Evolutionary conservation across 1,140 invertebrate species (phyloP).

Genomic region (Prorops nasuta): DNA sequence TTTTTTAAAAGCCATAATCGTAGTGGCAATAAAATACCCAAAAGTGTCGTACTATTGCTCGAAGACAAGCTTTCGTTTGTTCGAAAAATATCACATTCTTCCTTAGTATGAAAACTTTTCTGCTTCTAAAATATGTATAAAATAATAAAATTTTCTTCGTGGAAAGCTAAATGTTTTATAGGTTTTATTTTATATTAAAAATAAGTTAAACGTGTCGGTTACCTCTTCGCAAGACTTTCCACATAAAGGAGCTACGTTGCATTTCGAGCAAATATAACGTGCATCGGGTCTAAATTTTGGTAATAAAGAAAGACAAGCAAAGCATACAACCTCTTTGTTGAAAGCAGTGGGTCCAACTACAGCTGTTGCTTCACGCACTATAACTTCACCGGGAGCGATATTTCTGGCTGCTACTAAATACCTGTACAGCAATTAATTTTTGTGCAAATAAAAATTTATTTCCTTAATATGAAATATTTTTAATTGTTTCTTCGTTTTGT

Average conservation of each 20-base stretch:
- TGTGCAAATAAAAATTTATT: too few species aligned
- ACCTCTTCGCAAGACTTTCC: slow-evolving; percentile 45
- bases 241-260: slow-evolving; percentile 61
- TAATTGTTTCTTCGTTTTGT: too few species aligned
- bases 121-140: slow-evolving; percentile 44
- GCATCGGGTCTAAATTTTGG: background rate
- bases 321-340: slow-evolving; percentile 59
- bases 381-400: slow-evolving; percentile 61
- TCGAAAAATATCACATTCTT: slow-evolving; percentile 58
- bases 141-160: slow-evolving; percentile 13
- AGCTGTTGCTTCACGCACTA: slow-evolving; percentile 61
- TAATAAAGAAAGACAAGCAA: slow-evolving; percentile 59
- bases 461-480: too few species aligned
- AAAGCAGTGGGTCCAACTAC: slow-evolving; percentile 60
- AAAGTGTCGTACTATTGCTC: slow-evolving; percentile 47
- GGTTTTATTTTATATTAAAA: too few species aligned
- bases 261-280: slow-evolving; percentile 53
- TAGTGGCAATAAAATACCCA: slow-evolving; percentile 55
- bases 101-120: slow-evolving; percentile 42
- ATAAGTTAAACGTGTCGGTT: too few species aligned
- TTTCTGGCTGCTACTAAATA: slow-evolving; percentile 63
- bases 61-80: slow-evolving; percentile 41
- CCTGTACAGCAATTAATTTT: slow-evolving; percentile 26
- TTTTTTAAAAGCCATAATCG: slow-evolving; percentile 58
- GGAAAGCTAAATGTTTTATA: too few species aligned